phyloP scores from a whole-genome alignment of 2,113 vertebrate genomes.

The Indri indri region DNA sequence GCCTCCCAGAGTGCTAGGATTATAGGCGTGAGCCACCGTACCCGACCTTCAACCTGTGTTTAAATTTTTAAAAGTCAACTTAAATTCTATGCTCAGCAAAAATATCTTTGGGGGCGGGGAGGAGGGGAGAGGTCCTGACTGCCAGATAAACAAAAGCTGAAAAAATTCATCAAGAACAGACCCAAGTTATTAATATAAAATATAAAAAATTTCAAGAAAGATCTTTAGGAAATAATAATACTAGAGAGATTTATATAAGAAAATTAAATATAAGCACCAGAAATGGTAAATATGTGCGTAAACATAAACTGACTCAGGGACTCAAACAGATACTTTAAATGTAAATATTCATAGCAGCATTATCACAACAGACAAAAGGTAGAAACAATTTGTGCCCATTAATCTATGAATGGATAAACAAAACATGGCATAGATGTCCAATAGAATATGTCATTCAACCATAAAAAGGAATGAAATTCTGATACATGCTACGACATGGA shows the following conservation, averaged over 20 bases:
- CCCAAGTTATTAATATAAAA: neutral
- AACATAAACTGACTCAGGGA: neutral
- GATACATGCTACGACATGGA: neutral
- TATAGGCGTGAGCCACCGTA: too few relatives aligned
- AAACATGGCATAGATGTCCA: neutral
- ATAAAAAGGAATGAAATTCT: neutral
- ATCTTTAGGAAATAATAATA: neutral
- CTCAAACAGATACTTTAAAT: neutral
- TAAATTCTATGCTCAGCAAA: neutral
- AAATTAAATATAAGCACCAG: neutral
- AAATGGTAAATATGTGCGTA: neutral
- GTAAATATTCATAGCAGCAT: neutral
- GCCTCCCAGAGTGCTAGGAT: too few relatives aligned
- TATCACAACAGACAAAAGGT: neutral
- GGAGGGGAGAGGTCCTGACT: neutral
- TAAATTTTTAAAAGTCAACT: neutral
- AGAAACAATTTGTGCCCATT: neutral
- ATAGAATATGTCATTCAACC: neutral
- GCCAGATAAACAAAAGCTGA: neutral
- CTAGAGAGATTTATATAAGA: neutral
- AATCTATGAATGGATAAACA: neutral
- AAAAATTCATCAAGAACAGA: conserved; percentile 17
- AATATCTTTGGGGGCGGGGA: neutral
- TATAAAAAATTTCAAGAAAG: neutral
- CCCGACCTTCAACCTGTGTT: too few relatives aligned